These are phyloP conservation scores for Epinotia brunnichana DNA, from an alignment of 2,888 invertebrate species.

Conservation along the genomic window DNA sequence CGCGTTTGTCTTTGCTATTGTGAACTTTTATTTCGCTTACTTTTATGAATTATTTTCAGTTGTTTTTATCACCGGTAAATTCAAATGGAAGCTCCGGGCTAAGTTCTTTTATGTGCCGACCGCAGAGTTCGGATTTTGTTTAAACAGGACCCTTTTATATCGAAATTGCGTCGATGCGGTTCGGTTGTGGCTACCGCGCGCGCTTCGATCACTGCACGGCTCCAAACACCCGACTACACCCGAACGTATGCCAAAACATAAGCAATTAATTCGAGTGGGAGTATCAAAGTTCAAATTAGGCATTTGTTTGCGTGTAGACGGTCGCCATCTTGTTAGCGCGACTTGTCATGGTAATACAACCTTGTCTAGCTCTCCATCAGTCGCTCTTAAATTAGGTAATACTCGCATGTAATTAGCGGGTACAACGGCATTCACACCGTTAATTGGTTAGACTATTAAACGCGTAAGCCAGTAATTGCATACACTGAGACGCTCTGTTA, in stretches of 20 bases:
- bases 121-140: constrained; percentile 49
- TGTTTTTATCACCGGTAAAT: constrained; percentile 76
- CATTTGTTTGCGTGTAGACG: constrained; percentile 56
- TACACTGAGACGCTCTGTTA: constrained; percentile 48
- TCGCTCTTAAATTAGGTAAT: constrained; percentile 45
- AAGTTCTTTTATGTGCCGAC: constrained; percentile 53
- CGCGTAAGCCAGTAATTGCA: constrained; percentile 55
- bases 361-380: constrained; percentile 50
- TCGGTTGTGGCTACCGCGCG: constrained; percentile 28
- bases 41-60: constrained; percentile 81
- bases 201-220: constrained; percentile 28
- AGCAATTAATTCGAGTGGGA: constrained; percentile 38
- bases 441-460: constrained; percentile 54
- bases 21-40: constrained; percentile 79
- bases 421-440: constrained; percentile 51
- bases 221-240: neutral
- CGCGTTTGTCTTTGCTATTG: constrained; percentile 81
- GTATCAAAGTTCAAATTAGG: constrained; percentile 57
- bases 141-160: constrained; percentile 41
- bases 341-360: constrained; percentile 70
- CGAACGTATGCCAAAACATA: constrained; percentile 25
- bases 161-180: constrained; percentile 35
- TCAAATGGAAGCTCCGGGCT: constrained; percentile 64
- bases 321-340: constrained; percentile 59
- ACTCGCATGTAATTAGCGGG: constrained; percentile 55